Conservation (phyloP, 1,140 invertebrate genomes). For the Bombus turneri region DNA sequence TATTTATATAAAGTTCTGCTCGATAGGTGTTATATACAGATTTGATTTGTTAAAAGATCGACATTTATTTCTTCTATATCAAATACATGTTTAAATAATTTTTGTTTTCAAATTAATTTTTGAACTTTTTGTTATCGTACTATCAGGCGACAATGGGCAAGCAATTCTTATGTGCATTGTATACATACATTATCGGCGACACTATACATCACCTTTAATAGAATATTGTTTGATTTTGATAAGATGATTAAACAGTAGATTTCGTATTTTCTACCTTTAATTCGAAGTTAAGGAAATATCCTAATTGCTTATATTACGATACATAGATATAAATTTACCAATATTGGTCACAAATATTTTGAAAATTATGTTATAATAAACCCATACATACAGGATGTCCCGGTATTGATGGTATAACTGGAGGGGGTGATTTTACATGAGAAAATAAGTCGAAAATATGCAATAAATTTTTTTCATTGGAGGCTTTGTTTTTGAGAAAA, state of each 20-base stretch:
- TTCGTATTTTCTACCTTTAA: neutral
- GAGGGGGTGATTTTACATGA: too few relatives aligned
- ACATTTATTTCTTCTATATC: neutral
- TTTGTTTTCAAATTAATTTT: neutral
- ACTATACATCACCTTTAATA: slow-evolving; percentile 13
- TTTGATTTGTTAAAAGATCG: neutral
- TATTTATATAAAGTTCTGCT: neutral
- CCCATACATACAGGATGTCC: too few relatives aligned
- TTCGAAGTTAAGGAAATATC: neutral
- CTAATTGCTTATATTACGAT: neutral
- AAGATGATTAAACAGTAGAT: slow-evolving; percentile 48
- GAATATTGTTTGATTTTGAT: slow-evolving; percentile 54
- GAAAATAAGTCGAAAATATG: too few relatives aligned
- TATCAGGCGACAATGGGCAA: neutral
- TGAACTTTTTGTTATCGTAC: neutral
- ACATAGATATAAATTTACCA: neutral
- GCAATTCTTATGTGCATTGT: neutral
- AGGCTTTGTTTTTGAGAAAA: too few relatives aligned
- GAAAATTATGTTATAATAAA: too few relatives aligned
- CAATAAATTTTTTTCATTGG: too few relatives aligned
- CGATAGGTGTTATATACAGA: neutral
- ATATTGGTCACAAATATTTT: neutral
- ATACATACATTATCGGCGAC: slow-evolving; percentile 31
- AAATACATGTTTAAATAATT: neutral
- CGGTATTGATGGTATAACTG: too few relatives aligned